A percentile compares a stretch with the other conserved stretches of the same genome.
These are phyloP conservation scores for Botia kubotai DNA, from an alignment of 2,797 vertebrate genomes.

Conservation along the genomic window DNA sequence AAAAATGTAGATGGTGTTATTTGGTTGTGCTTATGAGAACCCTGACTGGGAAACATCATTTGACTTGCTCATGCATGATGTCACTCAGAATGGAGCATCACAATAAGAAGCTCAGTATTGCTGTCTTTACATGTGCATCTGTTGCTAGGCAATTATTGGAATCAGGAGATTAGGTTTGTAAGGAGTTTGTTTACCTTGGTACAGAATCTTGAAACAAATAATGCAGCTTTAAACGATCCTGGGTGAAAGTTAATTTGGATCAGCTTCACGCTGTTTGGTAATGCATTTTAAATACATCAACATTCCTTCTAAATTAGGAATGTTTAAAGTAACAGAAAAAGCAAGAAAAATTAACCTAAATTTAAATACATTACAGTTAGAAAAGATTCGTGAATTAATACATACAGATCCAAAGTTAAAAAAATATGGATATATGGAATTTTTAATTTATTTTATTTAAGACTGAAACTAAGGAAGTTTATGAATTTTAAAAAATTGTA, in stretches of 20 bases:
- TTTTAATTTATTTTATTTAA: too few species aligned
- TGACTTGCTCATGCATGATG: constrained; percentile 76
- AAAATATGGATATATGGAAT: too few species aligned
- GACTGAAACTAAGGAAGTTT: too few species aligned
- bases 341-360: not conserved
- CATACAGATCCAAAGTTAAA: too few species aligned
- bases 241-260: constrained; percentile 32
- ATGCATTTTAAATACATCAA: constrained; percentile 5
- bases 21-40: constrained; percentile 74
- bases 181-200: constrained; percentile 52
- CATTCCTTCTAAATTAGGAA: not conserved
- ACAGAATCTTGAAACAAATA: constrained; percentile 19
- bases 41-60: constrained; percentile 75
- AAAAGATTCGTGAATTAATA: too few species aligned
- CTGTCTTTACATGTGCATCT: constrained; percentile 67
- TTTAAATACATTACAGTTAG: not conserved
- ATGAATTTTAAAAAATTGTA: too few species aligned
- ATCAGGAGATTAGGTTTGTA: constrained; percentile 59
- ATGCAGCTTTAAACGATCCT: constrained; percentile 8
- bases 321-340: not conserved
- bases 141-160: constrained; percentile 72
- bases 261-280: constrained; percentile 13
- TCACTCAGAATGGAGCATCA: constrained; percentile 71
- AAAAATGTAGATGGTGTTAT: constrained; percentile 79
- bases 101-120: constrained; percentile 73